These are phyloP conservation scores for Rugalucina vietnamica DNA, from an alignment of 2,888 invertebrate species.

Conservation along the genomic window DNA sequence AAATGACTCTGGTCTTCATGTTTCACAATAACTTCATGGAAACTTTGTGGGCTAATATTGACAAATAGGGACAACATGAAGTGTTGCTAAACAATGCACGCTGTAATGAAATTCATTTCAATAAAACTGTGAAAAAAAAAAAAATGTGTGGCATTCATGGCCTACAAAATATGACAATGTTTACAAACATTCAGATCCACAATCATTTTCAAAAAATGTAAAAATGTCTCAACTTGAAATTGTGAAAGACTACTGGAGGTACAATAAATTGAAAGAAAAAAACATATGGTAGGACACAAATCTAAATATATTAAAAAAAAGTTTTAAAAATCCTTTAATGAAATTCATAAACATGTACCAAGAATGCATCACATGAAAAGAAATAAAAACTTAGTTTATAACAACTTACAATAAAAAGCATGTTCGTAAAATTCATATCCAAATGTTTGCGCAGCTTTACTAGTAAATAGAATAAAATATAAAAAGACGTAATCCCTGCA, in stretches of 20 bases:
- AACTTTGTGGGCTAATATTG: conserved; percentile 4
- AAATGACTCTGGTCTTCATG: neutral
- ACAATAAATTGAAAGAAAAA: neutral
- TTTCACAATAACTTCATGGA: neutral
- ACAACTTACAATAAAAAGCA: neutral
- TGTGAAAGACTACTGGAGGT: neutral
- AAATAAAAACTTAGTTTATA: no score
- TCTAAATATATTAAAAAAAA: neutral
- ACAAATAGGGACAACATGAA: conserved; percentile 1
- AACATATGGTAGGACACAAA: neutral
- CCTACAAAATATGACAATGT: no score
- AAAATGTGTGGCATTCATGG: no score
- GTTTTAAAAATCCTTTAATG: neutral
- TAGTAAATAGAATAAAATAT: no score
- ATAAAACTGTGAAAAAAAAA: neutral
- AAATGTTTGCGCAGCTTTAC: no score
- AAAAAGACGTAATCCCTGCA: neutral
- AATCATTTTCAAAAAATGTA: neutral
- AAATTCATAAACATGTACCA: neutral
- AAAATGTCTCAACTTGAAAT: neutral
- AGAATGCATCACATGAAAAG: neutral
- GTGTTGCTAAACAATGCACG: neutral
- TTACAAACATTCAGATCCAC: neutral
- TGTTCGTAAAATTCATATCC: no score
- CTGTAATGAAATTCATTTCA: neutral